phyloP scores from a whole-genome alignment of 2,888 invertebrate genomes.

The Flexamia atlantica region DNA sequence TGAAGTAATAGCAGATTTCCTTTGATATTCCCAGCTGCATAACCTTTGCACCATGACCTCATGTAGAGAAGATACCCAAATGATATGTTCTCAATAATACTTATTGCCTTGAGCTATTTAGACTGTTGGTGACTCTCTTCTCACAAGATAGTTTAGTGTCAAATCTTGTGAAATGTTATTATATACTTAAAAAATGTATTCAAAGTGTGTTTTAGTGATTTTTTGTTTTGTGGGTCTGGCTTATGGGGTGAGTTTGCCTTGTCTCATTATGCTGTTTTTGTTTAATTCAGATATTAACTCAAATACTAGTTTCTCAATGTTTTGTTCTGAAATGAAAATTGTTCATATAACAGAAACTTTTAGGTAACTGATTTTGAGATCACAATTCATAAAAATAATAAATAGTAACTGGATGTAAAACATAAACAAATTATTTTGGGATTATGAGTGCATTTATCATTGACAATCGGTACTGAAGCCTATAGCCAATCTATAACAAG shows the following conservation, averaged over 20 bases:
- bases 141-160: neutral
- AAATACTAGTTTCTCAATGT: no score
- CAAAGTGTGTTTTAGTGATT: neutral
- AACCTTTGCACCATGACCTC: slow-evolving; percentile 51
- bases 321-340: no score
- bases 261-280: neutral
- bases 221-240: neutral
- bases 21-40: slow-evolving; percentile 12
- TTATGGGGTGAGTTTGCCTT: slow-evolving; percentile 18
- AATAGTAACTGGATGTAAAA: no score
- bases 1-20: slow-evolving; percentile 55
- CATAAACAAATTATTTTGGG: no score
- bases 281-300: no score
- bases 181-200: neutral
- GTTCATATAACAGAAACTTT: no score
- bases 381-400: no score
- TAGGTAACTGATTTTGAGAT: no score
- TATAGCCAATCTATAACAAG: no score
- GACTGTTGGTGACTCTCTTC: neutral
- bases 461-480: no score
- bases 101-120: slow-evolving; percentile 40
- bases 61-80: slow-evolving; percentile 27
- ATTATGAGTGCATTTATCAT: no score
- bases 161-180: neutral
- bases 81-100: slow-evolving; percentile 35